Evolutionary conservation across 2,888 invertebrate genomes (phyloP), one percentile per base, ranked within the genome.

Genomic region (Carterocephalus palaemon): DNA sequence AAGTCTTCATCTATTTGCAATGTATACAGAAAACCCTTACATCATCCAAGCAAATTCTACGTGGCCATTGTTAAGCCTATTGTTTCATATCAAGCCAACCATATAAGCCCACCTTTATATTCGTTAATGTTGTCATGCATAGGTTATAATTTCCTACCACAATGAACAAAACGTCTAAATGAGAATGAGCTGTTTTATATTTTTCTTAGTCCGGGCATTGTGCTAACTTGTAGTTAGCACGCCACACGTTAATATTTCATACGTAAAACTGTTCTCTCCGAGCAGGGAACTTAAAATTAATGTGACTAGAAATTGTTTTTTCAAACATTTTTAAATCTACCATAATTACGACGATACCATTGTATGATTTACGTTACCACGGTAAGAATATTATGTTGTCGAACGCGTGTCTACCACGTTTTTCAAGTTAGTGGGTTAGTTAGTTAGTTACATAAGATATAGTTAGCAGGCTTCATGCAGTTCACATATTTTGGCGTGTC

Each of bases 231-330:
- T 12, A 19, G 3, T n/a, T 8, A 28, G 15, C 37, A 26, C 26
- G 37, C 37, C 12, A 37, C 37, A 4, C 7, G 16, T 24, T 26
- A 37, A 26, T 37, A 37, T 26, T 37, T 26, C 12, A 37, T 17
- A 37, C 5, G 17, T 7, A 19, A 8, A 24, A 37, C 15, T 22
- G 13, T 10, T 26, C 6, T 5, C 12, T 7, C 6, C 7, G 6
- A 12, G 7, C 0, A 10, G 26, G 7, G 26, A 16, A 32, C 19
- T 2, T 32, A 6, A 32, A n/a, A 3, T 29, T 15, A 15, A 16
- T 6, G 17, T 10, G 2, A 12, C 8, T 10, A 1, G 17, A 15
- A 15, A 2, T 28, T 28, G 9, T 8, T 19, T n/a, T n/a, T n/a
- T n/a, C n/a, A n/a, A n/a, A n/a, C n/a, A n/a, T n/a, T n/a, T n/a